Base-by-base conservation (phyloP, 2,888 invertebrate species). In the Helicoverpa assulta region DNA sequence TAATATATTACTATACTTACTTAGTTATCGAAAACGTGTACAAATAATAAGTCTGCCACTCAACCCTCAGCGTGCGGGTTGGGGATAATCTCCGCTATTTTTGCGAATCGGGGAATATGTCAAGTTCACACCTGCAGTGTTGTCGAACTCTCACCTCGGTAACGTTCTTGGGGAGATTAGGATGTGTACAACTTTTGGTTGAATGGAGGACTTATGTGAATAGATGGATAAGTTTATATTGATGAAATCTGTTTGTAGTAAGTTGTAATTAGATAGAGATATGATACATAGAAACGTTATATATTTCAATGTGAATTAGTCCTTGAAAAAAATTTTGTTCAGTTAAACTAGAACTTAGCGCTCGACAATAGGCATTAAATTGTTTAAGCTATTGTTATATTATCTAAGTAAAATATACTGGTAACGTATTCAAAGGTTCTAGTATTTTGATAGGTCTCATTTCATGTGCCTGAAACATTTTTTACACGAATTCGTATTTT, bases 41-140 rank as follows among this genome's bases (percentile, higher is more conserved):
- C 81, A 81, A 84, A 85, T 83, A 85, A 84, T 84, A 81, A 67
- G 74, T 14, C 66, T 76, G 79, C 72, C 79, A 73, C 76, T 83
- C 82, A 76, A 77, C 65, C 65, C 71, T 51, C 67, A 65, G 56
- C 33, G 37, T 57, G 26, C 18, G 50, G 61, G 65, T 68, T 26
- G n/a, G 78, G 68, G 73, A 81, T 81, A 76, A 85, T 82, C 77
- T 70, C 54, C 50, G 61, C 72, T 71, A 77, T 81, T 85, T 85
- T 81, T 80, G 68, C 72, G 57, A 72, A 71, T 52, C 67, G 40
- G 65, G 67, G 63, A 77, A 86, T 82, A 81, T 78, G 86, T 84
- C 82, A 82, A 81, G 78, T 76, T 83, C 84, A 84, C 82, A 86
- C 85, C 80, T 84, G 83, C 52, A 70, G 54, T 65, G 76, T 79